Conservation (phyloP, 2,797 vertebrate genomes). For the Trachops cirrhosus region DNA sequence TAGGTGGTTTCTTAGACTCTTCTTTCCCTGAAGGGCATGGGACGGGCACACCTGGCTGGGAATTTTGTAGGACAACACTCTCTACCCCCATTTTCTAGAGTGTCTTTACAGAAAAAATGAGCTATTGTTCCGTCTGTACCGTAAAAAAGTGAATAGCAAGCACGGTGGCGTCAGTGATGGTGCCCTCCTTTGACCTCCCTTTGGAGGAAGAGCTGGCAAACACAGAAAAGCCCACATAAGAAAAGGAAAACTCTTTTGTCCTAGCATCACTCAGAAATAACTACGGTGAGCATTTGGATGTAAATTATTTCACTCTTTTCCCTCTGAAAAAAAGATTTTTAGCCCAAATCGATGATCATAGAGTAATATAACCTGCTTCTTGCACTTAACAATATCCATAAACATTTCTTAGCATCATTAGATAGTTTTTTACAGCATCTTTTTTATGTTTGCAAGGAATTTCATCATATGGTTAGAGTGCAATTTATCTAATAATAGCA, state of each 20-base stretch:
- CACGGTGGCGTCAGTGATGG: background rate
- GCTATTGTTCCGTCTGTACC: background rate
- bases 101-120: background rate
- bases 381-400: conserved; percentile 43
- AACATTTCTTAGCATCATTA: conserved; percentile 27
- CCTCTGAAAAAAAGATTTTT: background rate
- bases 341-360: background rate
- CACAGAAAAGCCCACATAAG: background rate
- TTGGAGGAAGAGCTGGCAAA: conserved; percentile 1
- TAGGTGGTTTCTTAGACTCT: background rate
- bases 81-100: background rate
- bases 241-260: background rate
- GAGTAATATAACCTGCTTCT: background rate
- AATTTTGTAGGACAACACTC: background rate
- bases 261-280: background rate
- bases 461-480: conserved; percentile 37
- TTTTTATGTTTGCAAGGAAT: conserved; percentile 57
- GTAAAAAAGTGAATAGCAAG: background rate
- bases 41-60: background rate
- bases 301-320: background rate
- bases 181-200: background rate
- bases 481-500: conserved; percentile 62
- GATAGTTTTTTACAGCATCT: background rate
- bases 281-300: background rate
- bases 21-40: background rate